A percentile compares a stretch with the other conserved stretches of the same genome.
phyloP scores from a whole-genome alignment of 30 jellyfish, hydroid and myxozoan genomes.

The Aurelia coerulea region DNA sequence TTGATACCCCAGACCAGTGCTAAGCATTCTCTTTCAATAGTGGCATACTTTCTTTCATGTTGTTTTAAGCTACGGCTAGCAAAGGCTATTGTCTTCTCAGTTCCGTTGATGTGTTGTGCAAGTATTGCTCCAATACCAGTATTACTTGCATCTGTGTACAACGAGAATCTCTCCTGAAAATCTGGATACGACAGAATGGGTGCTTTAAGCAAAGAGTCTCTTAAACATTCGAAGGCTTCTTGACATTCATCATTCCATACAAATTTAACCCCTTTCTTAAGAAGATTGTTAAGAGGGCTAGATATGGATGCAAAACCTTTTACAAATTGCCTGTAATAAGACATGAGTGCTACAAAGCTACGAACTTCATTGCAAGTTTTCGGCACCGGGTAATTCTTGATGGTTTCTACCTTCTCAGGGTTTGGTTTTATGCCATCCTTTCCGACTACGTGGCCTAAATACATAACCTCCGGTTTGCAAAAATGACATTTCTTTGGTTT shows the following conservation, averaged over 20 bases:
- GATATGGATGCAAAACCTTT: constrained; percentile 69
- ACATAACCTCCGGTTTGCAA: constrained; percentile 28
- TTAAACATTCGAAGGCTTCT: constrained; percentile 53
- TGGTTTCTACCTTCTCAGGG: constrained; percentile 34
- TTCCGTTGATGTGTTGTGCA: constrained; percentile 55
- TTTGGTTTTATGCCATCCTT: constrained; percentile 48
- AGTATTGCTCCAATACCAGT: constrained; percentile 54
- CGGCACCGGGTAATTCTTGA: constrained; percentile 42
- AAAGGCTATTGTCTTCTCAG: constrained; percentile 45
- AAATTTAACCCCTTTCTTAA: not conserved
- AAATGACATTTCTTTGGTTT: constrained; percentile 41
- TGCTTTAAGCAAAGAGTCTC: constrained; percentile 42
- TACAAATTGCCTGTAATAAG: constrained; percentile 55
- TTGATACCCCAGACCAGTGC: constrained; percentile 65
- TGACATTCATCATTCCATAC: constrained; percentile 55
- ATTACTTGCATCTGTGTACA: constrained; percentile 54
- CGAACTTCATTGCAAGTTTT: constrained; percentile 31
- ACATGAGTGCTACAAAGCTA: constrained; percentile 50
- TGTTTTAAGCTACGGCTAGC: constrained; percentile 50
- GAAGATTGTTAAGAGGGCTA: constrained; percentile 35
- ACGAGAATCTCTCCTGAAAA: constrained; percentile 17
- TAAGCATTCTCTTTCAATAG: constrained; percentile 44
- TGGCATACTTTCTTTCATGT: constrained; percentile 49
- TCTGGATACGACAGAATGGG: constrained; percentile 67
- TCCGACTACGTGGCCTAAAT: constrained; percentile 68